Evolutionary conservation across 1,140 invertebrate genomes (phyloP).

Genomic region (Littorina saxatilis): DNA sequence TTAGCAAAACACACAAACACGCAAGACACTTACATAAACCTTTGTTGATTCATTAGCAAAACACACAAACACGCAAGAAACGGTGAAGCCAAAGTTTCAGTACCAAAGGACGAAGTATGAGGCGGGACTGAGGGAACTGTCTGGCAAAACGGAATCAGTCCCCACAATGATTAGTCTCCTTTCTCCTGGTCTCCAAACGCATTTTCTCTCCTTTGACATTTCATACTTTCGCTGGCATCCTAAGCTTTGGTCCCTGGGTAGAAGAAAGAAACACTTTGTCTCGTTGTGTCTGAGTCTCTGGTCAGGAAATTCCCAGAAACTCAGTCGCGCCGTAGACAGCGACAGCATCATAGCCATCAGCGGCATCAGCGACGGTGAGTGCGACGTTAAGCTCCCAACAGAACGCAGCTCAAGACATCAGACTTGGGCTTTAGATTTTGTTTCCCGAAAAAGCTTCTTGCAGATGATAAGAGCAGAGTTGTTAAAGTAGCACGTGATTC

Average conservation of each 20-base stretch:
- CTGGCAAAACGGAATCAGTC: neutral
- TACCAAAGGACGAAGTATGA: too few species aligned
- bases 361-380: neutral
- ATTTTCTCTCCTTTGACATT: conserved; percentile 12
- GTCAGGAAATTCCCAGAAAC: conserved; percentile 9
- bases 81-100: too few species aligned
- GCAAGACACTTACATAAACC: too few species aligned
- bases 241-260: neutral
- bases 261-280: neutral
- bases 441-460: neutral
- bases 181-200: neutral
- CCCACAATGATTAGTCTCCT: too few species aligned
- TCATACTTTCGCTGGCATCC: neutral
- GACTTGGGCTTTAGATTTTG: neutral
- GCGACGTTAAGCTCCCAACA: neutral
- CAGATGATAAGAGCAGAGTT: neutral
- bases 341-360: neutral
- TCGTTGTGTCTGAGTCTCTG: conserved; percentile 6
- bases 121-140: too few species aligned
- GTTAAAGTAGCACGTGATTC: too few species aligned
- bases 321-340: neutral
- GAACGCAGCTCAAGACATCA: neutral
- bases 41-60: too few species aligned
- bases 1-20: too few species aligned
- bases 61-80: too few species aligned